Evolutionary conservation across 2,888 invertebrate genomes (phyloP).

Genomic region (Frankliniella intonsa): DNA sequence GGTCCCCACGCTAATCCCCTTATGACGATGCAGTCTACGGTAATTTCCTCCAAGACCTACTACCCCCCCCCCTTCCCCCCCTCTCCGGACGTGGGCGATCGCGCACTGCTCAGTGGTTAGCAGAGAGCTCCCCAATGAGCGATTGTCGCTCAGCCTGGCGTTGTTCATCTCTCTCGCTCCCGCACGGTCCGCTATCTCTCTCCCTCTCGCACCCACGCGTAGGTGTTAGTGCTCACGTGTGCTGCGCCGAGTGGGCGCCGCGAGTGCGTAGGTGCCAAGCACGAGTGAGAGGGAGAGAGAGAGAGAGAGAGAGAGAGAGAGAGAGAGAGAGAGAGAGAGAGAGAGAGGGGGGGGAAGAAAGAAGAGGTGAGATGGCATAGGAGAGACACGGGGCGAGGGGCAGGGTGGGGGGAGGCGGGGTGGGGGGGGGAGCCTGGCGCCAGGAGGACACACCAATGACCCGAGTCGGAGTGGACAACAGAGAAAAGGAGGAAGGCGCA

Average conservation of each 20-base stretch:
- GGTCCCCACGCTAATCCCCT: too few relatives aligned
- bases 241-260: background rate
- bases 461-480: too few relatives aligned
- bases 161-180: background rate
- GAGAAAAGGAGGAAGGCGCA: too few relatives aligned
- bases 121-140: background rate
- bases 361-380: background rate
- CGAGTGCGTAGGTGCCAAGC: background rate
- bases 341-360: background rate
- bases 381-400: background rate
- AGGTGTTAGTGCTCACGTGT: constrained; percentile 19
- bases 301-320: background rate
- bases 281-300: background rate
- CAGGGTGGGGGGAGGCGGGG: too few relatives aligned
- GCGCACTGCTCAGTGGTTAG: background rate
- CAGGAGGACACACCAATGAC: too few relatives aligned
- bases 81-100: background rate
- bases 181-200: background rate
- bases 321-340: background rate
- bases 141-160: background rate
- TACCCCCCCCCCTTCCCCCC: background rate
- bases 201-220: background rate
- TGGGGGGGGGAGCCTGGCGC: too few relatives aligned
- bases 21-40: too few relatives aligned
- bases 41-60: too few relatives aligned